Conservation (phyloP, 2,888 invertebrate genomes). For the Ophion slaviceki region DNA sequence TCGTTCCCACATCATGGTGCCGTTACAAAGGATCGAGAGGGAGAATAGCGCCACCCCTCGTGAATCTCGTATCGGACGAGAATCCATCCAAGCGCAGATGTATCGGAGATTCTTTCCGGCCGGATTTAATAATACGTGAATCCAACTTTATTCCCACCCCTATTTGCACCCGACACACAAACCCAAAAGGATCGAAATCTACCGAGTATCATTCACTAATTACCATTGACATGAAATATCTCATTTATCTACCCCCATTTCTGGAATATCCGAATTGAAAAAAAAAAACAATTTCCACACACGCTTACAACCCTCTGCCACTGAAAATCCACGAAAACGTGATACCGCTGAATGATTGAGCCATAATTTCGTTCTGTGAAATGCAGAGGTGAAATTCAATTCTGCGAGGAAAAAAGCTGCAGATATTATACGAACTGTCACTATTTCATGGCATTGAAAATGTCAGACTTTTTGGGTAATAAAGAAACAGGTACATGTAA, state of each 20-base stretch:
- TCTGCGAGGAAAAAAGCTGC: no score
- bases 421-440: no score
- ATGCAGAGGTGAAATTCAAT: no score
- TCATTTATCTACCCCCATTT: neutral
- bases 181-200: neutral
- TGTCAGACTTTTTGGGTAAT: no score
- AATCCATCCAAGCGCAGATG: neutral
- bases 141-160: neutral
- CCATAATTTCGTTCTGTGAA: no score
- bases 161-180: slow-evolving; percentile 9
- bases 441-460: no score
- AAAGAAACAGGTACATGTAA: no score
- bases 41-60: neutral
- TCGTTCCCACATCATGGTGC: neutral
- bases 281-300: neutral
- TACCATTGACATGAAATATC: neutral
- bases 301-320: neutral
- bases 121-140: slow-evolving; percentile 9
- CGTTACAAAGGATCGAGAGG: slow-evolving; percentile 23
- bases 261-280: neutral
- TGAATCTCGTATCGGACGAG: slow-evolving; percentile 8
- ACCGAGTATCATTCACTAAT: neutral
- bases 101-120: slow-evolving; percentile 1
- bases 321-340: no score
- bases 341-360: no score